Evolutionary conservation across 2,888 invertebrate genomes (phyloP).

Genomic region (Diarsia brunnea): DNA sequence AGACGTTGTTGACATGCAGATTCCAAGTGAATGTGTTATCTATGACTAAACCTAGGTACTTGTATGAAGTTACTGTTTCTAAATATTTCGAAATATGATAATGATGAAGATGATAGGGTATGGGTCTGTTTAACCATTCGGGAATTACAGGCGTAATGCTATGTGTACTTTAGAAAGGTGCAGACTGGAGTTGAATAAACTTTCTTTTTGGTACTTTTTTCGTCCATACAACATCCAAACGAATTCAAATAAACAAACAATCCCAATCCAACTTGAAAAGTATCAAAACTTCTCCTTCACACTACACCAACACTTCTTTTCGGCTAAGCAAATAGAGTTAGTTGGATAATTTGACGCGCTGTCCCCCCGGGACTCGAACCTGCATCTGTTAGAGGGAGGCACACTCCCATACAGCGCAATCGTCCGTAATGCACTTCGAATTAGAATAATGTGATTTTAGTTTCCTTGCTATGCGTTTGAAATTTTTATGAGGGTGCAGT

Average conservation of each 20-base stretch:
- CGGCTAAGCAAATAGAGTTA: conserved; percentile 84
- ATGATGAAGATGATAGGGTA: too few relatives aligned
- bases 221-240: background rate
- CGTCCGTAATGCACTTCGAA: conserved; percentile 74
- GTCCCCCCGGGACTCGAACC: conserved; percentile 77
- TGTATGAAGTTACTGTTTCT: too few relatives aligned
- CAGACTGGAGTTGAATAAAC: background rate
- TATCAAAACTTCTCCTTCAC: conserved; percentile 63
- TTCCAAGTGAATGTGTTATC: too few relatives aligned
- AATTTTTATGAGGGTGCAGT: conserved; percentile 74
- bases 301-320: conserved; percentile 73
- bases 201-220: background rate
- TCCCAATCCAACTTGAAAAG: conserved; percentile 34
- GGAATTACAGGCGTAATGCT: background rate
- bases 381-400: conserved; percentile 76
- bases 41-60: too few relatives aligned
- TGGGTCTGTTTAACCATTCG: background rate
- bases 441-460: conserved; percentile 83
- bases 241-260: background rate
- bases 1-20: too few relatives aligned
- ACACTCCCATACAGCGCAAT: conserved; percentile 68
- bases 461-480: conserved; percentile 72
- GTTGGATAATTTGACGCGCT: conserved; percentile 84
- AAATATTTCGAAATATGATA: too few relatives aligned
- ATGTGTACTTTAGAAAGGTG: background rate